A percentile compares a stretch with the other conserved stretches of the same genome.
phyloP scores from a whole-genome alignment of 2,888 invertebrate genomes.

The Orthosia incerta region DNA sequence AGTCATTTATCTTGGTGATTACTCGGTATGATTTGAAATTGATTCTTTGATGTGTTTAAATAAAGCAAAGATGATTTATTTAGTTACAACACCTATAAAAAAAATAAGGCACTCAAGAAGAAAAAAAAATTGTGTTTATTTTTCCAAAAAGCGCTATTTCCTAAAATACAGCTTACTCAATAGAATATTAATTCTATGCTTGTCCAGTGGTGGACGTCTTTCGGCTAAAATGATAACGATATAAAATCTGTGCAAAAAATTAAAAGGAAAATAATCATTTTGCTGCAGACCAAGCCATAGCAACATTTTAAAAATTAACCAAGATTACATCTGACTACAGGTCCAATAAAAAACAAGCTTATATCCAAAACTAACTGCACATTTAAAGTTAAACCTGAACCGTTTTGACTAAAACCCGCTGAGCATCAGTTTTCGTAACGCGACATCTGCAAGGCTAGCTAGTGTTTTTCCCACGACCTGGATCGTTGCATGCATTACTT shows the following conservation, averaged over 20 bases:
- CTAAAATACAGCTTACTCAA: too few relatives aligned
- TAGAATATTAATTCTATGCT: too few relatives aligned
- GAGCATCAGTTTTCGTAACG: constrained; percentile 61
- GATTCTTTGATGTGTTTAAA: constrained; percentile 7
- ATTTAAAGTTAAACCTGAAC: constrained; percentile 19
- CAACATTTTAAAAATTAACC: not conserved
- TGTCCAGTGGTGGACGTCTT: too few relatives aligned
- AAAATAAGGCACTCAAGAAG: too few relatives aligned
- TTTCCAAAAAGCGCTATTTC: too few relatives aligned
- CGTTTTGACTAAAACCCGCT: constrained; percentile 12
- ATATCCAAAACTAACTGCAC: not conserved
- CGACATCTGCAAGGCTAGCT: constrained; percentile 49
- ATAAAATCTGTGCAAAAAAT: too few relatives aligned
- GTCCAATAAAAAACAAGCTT: not conserved
- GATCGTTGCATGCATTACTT: constrained; percentile 52
- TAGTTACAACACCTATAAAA: not conserved
- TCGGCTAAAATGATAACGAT: too few relatives aligned
- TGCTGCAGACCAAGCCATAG: not conserved
- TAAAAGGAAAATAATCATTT: not conserved
- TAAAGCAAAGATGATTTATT: constrained; percentile 20
- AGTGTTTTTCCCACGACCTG: constrained; percentile 62
- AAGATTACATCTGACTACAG: not conserved
- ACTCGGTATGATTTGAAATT: constrained; percentile 12
- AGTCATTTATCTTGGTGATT: constrained; percentile 27
- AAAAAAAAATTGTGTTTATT: too few relatives aligned